These are phyloP conservation scores for Aptenodytes forsteri DNA, from an alignment of 2,113 vertebrate species.

Conservation along the genomic window DNA sequence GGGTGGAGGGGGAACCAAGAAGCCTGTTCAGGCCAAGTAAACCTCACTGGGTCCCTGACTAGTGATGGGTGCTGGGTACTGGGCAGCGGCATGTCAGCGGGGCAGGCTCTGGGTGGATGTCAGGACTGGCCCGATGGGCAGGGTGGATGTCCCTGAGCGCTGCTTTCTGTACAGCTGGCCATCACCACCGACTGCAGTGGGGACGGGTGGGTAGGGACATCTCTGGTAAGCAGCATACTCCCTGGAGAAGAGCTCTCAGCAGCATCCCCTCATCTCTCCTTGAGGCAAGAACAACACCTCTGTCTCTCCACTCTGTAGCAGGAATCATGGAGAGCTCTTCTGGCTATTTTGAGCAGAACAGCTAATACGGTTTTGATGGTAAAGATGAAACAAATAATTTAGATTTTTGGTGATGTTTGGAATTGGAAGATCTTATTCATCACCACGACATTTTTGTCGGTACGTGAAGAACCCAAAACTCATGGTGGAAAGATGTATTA, in stretches of 20 bases:
- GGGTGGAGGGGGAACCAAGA: background rate
- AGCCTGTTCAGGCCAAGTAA: background rate
- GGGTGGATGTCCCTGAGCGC: background rate
- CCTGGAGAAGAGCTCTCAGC: background rate
- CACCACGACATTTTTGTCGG: background rate
- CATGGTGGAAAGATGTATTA: background rate
- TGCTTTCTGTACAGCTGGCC: background rate
- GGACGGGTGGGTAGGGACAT: background rate
- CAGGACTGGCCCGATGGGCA: too few relatives aligned
- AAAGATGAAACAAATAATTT: background rate
- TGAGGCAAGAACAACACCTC: background rate
- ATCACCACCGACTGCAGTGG: rapidly evolving
- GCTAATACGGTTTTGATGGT: background rate
- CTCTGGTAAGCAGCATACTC: background rate
- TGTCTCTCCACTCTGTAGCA: background rate
- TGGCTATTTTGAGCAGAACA: background rate
- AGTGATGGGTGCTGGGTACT: background rate
- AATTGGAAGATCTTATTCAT: background rate
- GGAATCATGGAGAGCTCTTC: background rate
- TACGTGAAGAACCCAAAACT: background rate
- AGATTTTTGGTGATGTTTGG: background rate
- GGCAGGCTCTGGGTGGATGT: background rate
- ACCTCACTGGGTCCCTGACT: background rate
- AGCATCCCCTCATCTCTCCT: background rate
- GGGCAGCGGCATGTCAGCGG: rapidly evolving